phyloP scores from a whole-genome alignment of 2,888 invertebrate genomes.

The Eugnorisma glareosa region DNA sequence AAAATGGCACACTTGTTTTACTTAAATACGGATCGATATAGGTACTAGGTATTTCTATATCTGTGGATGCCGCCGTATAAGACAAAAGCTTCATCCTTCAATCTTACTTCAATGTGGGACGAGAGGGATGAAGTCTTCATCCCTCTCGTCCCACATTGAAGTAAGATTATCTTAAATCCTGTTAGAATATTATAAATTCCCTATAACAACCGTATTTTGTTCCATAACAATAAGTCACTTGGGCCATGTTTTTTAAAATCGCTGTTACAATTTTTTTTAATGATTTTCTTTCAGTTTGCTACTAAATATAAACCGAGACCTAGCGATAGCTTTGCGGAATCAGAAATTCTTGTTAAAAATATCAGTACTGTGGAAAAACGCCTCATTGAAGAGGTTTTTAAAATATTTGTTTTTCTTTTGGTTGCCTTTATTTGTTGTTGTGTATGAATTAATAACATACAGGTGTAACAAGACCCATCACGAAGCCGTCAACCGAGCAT shows the following conservation, averaged over 20 bases:
- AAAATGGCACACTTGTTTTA: too few relatives aligned
- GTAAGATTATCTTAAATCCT: background rate
- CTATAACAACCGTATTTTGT: slow-evolving; percentile 1
- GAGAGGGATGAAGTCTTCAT: too few relatives aligned
- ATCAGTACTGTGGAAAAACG: slow-evolving; percentile 77
- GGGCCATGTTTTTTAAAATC: background rate
- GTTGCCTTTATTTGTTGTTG: background rate
- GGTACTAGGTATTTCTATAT: too few relatives aligned
- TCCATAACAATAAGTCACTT: slow-evolving; percentile 21
- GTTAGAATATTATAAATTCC: background rate
- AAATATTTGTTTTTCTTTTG: background rate
- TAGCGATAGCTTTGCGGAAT: slow-evolving; percentile 65
- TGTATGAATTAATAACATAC: too few relatives aligned
- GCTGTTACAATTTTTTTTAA: background rate
- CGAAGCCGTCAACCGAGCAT: too few relatives aligned
- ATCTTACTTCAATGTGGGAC: too few relatives aligned
- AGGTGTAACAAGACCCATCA: too few relatives aligned
- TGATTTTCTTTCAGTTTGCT: slow-evolving; percentile 76
- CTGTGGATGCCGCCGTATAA: too few relatives aligned
- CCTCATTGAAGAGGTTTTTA: slow-evolving; percentile 83
- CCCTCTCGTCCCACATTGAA: too few relatives aligned
- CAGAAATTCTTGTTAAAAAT: slow-evolving; percentile 77
- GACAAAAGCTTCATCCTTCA: too few relatives aligned
- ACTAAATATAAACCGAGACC: slow-evolving; percentile 66
- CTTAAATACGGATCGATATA: too few relatives aligned